Base-by-base conservation (phyloP, 2,888 invertebrate species). In the Lampropteryx suffumata region DNA sequence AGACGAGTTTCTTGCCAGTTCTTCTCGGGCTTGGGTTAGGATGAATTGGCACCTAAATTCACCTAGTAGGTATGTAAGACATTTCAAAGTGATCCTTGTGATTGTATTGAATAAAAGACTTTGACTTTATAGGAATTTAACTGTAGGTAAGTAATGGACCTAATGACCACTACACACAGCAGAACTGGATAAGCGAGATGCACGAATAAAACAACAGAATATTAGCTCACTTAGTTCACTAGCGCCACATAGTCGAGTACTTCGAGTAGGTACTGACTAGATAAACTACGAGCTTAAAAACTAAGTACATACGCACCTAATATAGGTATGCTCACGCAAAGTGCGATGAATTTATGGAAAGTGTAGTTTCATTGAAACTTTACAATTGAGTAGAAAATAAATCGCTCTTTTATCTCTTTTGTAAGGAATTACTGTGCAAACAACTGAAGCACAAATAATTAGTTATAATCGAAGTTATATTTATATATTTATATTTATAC, bases 161-260 rank as follows among this genome's bases (percentile, higher is more conserved):
- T 17, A 17, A 17, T 17, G 17, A 17, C 17, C 4, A 4, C 17
- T 17, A 17, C 17, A n/a, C 17, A 17, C 17, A 17, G 3, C 2
- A 21, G 21, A 5, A 21, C 21, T 21, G 5, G 21, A 28, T 4
- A 48, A 26, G 0, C 11, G 29, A 29, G 13, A 60, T 67, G 59
- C 55, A 61, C 45, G 34, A 30, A 40, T 54, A 45, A 40, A 61
- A 65, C 64, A 69, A 61, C 57, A 43, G 48, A 46, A 50, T 40
- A 55, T 45, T 55, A 58, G 58, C 65, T 63, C 57, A 55, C n/a
- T 67, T 60, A 37, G 55, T 41, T 61, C 28, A 60, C 47, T 52
- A 66, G 66, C 66, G 64, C 58, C 62, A 46, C 54, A 55, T 44
- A 57, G 58, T 50, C 52, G 55, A 58, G 27, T 50, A 29, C 50